These are phyloP conservation scores for Nysson spinosus DNA, from an alignment of 2,888 invertebrate species.

Conservation along the genomic window DNA sequence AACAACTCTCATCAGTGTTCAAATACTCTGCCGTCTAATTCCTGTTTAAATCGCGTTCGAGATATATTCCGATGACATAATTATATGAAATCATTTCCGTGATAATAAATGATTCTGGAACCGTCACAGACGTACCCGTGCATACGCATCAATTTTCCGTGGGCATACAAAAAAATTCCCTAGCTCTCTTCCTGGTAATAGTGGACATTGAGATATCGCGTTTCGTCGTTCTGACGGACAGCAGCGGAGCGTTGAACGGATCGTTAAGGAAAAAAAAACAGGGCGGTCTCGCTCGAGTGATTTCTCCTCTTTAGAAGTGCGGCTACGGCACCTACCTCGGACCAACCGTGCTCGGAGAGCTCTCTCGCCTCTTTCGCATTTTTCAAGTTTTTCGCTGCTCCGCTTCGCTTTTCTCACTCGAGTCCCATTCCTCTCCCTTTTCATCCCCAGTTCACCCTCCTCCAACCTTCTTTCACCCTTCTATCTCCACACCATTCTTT, in stretches of 20 bases:
- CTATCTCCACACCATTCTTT: slow-evolving; percentile 1
- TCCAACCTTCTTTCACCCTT: slow-evolving; percentile 9
- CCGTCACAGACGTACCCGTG: no score
- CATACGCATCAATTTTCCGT: slow-evolving; percentile 34
- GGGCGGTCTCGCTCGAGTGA: slow-evolving; percentile 37
- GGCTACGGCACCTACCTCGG: slow-evolving; percentile 25
- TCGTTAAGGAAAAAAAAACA: slow-evolving; percentile 28
- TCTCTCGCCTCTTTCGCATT: no score
- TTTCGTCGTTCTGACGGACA: slow-evolving; percentile 42
- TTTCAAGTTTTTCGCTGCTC: slow-evolving; percentile 48
- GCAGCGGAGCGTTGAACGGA: slow-evolving; percentile 34
- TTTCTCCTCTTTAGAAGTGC: slow-evolving; percentile 46
- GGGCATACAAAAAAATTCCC: slow-evolving; percentile 12
- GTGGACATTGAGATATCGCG: slow-evolving; percentile 50
- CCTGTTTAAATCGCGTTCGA: no score
- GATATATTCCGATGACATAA: no score
- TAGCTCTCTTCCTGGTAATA: slow-evolving; percentile 12
- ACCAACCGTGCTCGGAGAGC: slow-evolving; percentile 37
- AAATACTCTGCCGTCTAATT: no score
- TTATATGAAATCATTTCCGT: no score
- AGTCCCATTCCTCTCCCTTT: slow-evolving; percentile 8
- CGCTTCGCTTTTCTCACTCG: slow-evolving; percentile 32
- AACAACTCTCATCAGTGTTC: no score
- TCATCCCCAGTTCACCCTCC: background rate
- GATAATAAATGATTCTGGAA: no score